phyloP scores from a whole-genome alignment of 2,888 invertebrate species.

The Limnephilus auricula region DNA sequence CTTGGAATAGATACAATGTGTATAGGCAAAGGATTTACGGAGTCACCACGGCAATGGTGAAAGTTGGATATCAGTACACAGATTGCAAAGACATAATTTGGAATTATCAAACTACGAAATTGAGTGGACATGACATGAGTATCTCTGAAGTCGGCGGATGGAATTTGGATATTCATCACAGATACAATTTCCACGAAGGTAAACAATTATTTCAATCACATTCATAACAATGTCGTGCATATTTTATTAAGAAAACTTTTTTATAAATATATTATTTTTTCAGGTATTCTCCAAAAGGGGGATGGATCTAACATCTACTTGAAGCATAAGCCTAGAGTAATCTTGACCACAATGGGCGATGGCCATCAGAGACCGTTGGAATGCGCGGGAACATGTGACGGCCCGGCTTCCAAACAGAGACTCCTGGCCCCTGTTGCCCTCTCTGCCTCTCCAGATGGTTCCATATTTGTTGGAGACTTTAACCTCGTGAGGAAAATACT shows the following conservation, averaged over 20 bases:
- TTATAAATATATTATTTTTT: background rate
- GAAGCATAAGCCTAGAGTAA: constrained; percentile 93
- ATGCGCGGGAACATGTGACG: constrained; percentile 84
- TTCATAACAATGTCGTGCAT: background rate
- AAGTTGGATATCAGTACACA: constrained; percentile 97
- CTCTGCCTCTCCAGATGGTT: constrained; percentile 94
- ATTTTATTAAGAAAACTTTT: background rate
- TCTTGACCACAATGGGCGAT: constrained; percentile 94
- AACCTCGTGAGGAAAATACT: constrained; percentile 93
- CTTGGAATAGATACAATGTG: constrained; percentile 97
- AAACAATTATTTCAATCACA: constrained; percentile 55
- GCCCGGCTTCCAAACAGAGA: constrained; percentile 87
- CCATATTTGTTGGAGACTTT: constrained; percentile 96
- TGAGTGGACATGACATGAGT: constrained; percentile 97
- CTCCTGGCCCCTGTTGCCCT: constrained; percentile 95
- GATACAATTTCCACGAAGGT: constrained; percentile 99
- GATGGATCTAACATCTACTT: constrained; percentile 97
- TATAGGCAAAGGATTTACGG: constrained; percentile 98
- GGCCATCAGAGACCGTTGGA: constrained; percentile 93
- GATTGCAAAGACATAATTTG: constrained; percentile 96
- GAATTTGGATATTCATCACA: constrained; percentile 98
- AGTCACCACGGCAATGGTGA: constrained; percentile 94
- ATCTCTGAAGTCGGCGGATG: constrained; percentile 98
- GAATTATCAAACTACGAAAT: constrained; percentile 96
- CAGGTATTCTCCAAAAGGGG: constrained; percentile 96